These are phyloP conservation scores for Pseudoatta argentina DNA, from an alignment of 1,140 invertebrate genomes.

Conservation along the genomic window DNA sequence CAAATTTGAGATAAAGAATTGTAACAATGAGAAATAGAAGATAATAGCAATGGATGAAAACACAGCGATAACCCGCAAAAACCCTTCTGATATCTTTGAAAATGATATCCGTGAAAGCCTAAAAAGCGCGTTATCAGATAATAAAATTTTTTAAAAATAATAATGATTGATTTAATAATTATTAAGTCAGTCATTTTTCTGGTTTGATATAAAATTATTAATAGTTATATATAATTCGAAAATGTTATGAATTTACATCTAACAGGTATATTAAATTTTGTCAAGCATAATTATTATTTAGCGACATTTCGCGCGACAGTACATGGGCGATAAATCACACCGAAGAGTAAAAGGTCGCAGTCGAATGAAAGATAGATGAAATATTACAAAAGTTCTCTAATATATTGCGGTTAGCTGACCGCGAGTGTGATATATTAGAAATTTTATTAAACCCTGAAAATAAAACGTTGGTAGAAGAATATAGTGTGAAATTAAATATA, in stretches of 20 bases:
- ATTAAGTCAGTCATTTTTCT: background rate
- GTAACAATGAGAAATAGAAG: background rate
- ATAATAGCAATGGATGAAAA: no score
- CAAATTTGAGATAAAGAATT: background rate
- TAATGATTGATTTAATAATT: constrained; percentile 8
- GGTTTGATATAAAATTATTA: background rate
- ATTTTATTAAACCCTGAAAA: constrained; percentile 27
- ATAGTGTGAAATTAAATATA: constrained; percentile 5
- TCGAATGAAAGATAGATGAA: constrained; percentile 43
- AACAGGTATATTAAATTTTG: constrained; percentile 7
- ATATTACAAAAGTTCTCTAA: constrained; percentile 46
- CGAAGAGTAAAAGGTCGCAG: constrained; percentile 6
- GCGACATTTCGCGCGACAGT: background rate
- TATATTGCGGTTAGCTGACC: constrained; percentile 38
- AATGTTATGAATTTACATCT: background rate
- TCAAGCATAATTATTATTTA: constrained; percentile 37
- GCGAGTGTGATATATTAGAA: constrained; percentile 37
- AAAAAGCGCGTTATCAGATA: background rate
- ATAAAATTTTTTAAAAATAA: constrained; percentile 4
- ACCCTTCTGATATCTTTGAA: no score
- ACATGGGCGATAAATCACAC: constrained; percentile 29
- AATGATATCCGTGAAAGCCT: no score
- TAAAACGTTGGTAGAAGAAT: background rate
- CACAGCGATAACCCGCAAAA: no score
- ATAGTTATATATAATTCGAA: background rate